Evolutionary conservation across 2,797 vertebrate species (phyloP), one percentile per base, ranked within the genome.

Genomic region (Brachymystax lenok): DNA sequence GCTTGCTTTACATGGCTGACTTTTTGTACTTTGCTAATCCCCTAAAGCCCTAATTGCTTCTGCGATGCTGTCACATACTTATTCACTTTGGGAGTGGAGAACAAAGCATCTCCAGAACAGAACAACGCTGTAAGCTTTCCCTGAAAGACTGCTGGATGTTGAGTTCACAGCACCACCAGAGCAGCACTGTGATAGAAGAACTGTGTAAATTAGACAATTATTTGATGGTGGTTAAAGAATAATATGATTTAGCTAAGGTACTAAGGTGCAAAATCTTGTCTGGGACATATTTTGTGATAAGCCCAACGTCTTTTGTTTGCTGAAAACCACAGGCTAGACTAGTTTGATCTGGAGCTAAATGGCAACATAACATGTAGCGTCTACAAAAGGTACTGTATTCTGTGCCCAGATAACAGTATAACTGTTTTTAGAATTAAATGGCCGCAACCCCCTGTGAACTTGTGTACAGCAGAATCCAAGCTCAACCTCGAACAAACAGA

Each of bases 1-100:
- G n/a, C 79, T 86, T 74, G 80, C 75, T 84, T 46, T 46, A 46
- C 40, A 46, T 46, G 40, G 40, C 10, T 46, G 66, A 68, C 17
- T 61, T 71, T 76, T 40, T 73, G 74, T 79, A 77, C 54, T 80
- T 17, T 66, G 71, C 67, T 16, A 66, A n/a, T 70, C 3, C 24
- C n/a, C 63, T 4, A 13, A 24, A 74, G 8, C 10, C 21, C 24
- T 76, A 69, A 69, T 69, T 56, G 66, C 56, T 67, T 75, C n/a
- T 54, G 27, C 21, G 54, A 13, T 8, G 17, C 33, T 56, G 35
- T 59, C 17, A 54, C 52, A 54, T 71, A 27, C 17, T 28, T 56
- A 33, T 54, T 77, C 59, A 75, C 73, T 64, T 70, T 70, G 74
- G 71, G 46, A 14, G 50, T 70, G 33, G 17, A 40, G 51, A 16